Base-by-base conservation (phyloP, 2,113 vertebrate species). In the Xyrauchen texanus region DNA sequence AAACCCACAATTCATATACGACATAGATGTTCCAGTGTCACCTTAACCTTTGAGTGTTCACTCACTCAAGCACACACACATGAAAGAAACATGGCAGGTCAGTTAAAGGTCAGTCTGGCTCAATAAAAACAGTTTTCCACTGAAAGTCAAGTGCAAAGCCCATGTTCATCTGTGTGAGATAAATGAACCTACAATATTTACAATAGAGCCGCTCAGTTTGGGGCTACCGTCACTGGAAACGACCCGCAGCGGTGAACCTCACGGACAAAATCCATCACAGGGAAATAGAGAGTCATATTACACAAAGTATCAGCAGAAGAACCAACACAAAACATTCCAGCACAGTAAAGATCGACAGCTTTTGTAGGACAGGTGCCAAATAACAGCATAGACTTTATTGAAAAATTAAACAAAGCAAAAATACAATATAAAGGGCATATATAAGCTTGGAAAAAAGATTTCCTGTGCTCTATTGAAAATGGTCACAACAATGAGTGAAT, bases 221-320 rank as follows among this genome's bases (percentile, higher is more conserved):
- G 51, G 55, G n/a, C 55, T n/a, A 58, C n/a, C 3, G 55, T 45
- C 34, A 57, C 34, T 45, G 12, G 57, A 53, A 71, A 71, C 51
- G 8, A 46, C 52, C 53, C 42, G 13, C 42, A n/a, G 53, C 5
- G n/a, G 68, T 46, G 68, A 58, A 58, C 52, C 68, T 71, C 42
- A 45, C 13, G 12, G 68, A 15, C 53, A 44, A 47, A 78, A 77
- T 53, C 52, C 68, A 68, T 58, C 10, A 7, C 60, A 8, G 44
- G 65, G 13, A 71, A n/a, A 58, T 13, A 58, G 65, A 51, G 60
- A 71, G 52, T 68, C 64, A 51, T 49, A 79, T 76, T 79, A 64
- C 76, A 52, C 55, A 12, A 9, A 62, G 52, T 42, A 78, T 65
- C 6, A 77, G 61, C 61, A 12, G 45, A 49, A 4, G 63, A 71